Base-by-base conservation (phyloP, 2,113 vertebrate genomes). In the Axis porcinus region DNA sequence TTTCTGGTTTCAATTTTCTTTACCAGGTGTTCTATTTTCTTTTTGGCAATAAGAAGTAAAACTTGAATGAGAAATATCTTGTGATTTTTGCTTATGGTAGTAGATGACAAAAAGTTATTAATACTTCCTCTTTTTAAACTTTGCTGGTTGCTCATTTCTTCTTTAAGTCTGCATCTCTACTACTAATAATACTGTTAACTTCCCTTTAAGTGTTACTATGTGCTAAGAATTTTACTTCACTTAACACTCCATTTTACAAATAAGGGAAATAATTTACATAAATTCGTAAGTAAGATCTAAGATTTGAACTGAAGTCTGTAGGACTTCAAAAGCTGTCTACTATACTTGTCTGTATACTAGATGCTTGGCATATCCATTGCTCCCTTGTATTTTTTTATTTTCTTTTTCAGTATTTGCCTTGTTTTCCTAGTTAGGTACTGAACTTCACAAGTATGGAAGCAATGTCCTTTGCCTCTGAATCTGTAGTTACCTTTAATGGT, bases 1-100 rank as follows among this genome's bases (percentile, higher is more conserved):
- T 95, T 94, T 95, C 89, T 93, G 28, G 76, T 95, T 94, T 94
- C 36, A 83, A 9, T 54, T 89, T 30, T 87, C 36, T 95, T 97
- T 28, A 25, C 7, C 78, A 85, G 28, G 13, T 89, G 57, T 78
- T 96, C 17, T 89, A 0, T 45, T 64, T 91, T 88, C 55, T 74
- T 94, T 45, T 90, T 78, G 64, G 84, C 64, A 94, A 0, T 84
- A 58, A 25, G 64, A 96, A 84, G 13, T 96, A 79, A 60, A 84
- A 79, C 57, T 83, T 92, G 50, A 93, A 52, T 55, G 81, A 88
- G 76, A 95, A 88, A 43, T 36, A 83, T 64, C 36, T 88, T 94
- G 74, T 94, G 91, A 62, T 95, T 86, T 97, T 93, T 95, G 82
- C 54, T 82, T 86, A 30, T 70, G 64, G 52, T 95, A 81, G 28